Percentiles rank a stretch among this genome's conserved stretches.
These are phyloP conservation scores for Aricia agestis DNA, from an alignment of 1,140 invertebrate genomes.

Conservation along the genomic window DNA sequence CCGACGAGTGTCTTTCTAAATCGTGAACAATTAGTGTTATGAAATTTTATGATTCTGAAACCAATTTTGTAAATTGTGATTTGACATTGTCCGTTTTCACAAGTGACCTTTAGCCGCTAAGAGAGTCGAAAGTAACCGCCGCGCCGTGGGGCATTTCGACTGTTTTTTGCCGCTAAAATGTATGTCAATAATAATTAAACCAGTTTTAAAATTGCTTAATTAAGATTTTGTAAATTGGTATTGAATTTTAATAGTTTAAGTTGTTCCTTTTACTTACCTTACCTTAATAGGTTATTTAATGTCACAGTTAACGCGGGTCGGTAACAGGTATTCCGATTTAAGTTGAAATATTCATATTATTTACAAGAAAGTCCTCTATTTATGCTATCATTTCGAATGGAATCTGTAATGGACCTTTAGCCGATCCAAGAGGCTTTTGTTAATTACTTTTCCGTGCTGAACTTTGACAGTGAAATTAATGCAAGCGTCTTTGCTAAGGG, in stretches of 20 bases:
- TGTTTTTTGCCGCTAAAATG: neutral
- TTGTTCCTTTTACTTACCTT: neutral
- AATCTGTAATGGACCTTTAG: too few relatives aligned
- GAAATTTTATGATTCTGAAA: neutral
- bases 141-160: neutral
- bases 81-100: slow-evolving; percentile 6
- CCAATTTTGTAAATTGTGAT: neutral
- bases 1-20: neutral
- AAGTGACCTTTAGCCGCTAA: slow-evolving; percentile 3
- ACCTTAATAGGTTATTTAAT: too few relatives aligned
- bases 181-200: slow-evolving; percentile 1
- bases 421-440: too few relatives aligned
- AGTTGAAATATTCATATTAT: too few relatives aligned
- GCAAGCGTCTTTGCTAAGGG: slow-evolving; percentile 11
- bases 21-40: neutral
- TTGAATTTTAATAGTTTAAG: neutral
- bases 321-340: too few relatives aligned
- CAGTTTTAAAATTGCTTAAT: neutral
- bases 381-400: too few relatives aligned
- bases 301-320: too few relatives aligned
- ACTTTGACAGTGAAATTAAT: too few relatives aligned
- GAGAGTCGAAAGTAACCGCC: slow-evolving; percentile 6
- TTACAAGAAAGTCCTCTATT: too few relatives aligned
- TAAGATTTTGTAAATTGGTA: neutral
- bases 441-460: too few relatives aligned